Base-by-base conservation (phyloP, 1,140 invertebrate genomes). In the Aethina tumida region DNA sequence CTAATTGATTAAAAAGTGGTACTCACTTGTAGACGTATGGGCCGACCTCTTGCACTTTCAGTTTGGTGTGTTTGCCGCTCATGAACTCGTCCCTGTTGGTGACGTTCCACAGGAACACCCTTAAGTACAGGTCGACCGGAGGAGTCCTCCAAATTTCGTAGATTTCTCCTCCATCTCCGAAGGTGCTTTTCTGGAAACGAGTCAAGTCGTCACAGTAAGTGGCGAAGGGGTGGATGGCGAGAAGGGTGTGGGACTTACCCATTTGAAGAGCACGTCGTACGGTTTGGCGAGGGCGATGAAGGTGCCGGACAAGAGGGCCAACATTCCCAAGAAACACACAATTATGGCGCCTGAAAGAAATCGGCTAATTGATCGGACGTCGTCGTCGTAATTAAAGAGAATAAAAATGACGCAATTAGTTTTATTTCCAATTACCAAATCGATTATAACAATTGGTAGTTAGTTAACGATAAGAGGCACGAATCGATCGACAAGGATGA, bases 1-100 rank as follows among this genome's bases (percentile, higher is more conserved):
- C n/a, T n/a, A n/a, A n/a, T n/a, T n/a, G n/a, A n/a, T n/a, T n/a
- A n/a, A n/a, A n/a, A n/a, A n/a, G n/a, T n/a, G n/a, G n/a, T 31
- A 66, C 67, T 73, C 66, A 93, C 89, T 74, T 84, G 65, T 93
- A 96, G 5, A 89, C 84, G 59, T 91, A 95, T 0, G 91, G 91
- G 0, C 91, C 91, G 29, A 83, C 73, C 73, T 95, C 77, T 51
- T 79, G 57, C 3, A 95, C 67, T 35, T 66, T 73, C 1, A 93
- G 60, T 52, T 84, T 89, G 15, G 75, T 70, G 17, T 76, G 71
- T 17, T 69, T 64, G 0, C 83, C 80, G 2, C 69, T 64, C 49
- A 89, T 61, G 52, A 84, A 90, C 2, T 80, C 84, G 3, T 86
- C 74, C 12, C 73, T 73, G 62, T 95, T 95, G 4, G 84, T 91